phyloP scores from a whole-genome alignment of 1,140 invertebrate species.

The Ceratoteleas bidentatus region DNA sequence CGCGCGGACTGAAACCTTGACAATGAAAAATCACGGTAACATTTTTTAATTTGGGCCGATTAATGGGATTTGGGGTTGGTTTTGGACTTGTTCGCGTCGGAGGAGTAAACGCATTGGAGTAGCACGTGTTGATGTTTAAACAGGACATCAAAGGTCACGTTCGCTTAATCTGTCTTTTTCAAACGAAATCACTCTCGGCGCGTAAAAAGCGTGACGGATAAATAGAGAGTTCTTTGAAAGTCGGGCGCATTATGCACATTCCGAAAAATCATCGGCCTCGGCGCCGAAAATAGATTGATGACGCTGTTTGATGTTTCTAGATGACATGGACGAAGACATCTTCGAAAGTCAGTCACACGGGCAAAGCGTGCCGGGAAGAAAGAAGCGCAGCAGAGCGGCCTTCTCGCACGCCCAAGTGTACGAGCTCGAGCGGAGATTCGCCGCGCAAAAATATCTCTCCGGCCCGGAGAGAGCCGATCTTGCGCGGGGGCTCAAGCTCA shows the following conservation, averaged over 20 bases:
- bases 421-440: conserved; percentile 96
- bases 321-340: conserved; percentile 78
- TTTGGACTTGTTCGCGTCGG: too few species aligned
- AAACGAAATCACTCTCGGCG: conserved; percentile 46
- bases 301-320: conserved; percentile 70
- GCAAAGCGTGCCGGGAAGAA: conserved; percentile 83
- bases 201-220: conserved; percentile 37
- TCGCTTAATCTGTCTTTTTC: conserved; percentile 54
- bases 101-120: conserved; percentile 78
- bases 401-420: conserved; percentile 98
- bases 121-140: conserved; percentile 79
- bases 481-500: conserved; percentile 92
- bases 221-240: conserved; percentile 47
- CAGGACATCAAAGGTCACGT: conserved; percentile 79
- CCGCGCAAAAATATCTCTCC: conserved; percentile 96
- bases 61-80: too few species aligned
- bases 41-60: too few species aligned
- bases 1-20: neutral
- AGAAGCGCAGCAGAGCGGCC: conserved; percentile 96
- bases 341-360: conserved; percentile 77
- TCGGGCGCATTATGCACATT: conserved; percentile 11
- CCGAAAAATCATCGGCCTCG: conserved; percentile 39
- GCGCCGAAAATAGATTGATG: conserved; percentile 44
- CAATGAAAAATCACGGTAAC: conserved; percentile 23
- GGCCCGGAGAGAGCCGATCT: conserved; percentile 97